Conservation (phyloP, 92 coral and sea anemone species). For the Chrysogorgia sp. region DNA sequence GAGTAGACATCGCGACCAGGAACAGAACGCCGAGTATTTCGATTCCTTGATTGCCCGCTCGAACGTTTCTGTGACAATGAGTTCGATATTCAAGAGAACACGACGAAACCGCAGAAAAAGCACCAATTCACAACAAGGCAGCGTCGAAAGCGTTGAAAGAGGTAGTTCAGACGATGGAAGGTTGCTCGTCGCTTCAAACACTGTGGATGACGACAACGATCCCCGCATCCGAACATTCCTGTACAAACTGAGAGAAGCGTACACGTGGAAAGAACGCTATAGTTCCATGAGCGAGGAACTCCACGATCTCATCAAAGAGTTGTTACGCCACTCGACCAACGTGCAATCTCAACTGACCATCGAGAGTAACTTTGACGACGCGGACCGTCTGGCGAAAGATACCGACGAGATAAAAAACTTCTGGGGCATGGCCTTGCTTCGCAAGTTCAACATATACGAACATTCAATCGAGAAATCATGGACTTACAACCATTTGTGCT, state of each 20-base stretch:
- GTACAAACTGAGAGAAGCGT: conserved; percentile 35
- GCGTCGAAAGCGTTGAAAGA: conserved; percentile 36
- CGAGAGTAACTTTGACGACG: conserved; percentile 25
- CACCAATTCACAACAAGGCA: conserved; percentile 26
- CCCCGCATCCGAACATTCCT: conserved; percentile 14
- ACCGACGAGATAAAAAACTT: conserved; percentile 21
- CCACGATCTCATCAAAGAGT: conserved; percentile 12
- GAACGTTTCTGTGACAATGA: neutral
- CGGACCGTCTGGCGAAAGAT: conserved; percentile 31
- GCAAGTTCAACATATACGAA: no score
- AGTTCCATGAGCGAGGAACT: conserved; percentile 34
- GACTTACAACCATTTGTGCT: conserved; percentile 11
- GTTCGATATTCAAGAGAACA: conserved; percentile 17
- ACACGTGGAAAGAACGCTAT: conserved; percentile 40
- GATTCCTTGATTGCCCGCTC: neutral
- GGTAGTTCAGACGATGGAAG: conserved; percentile 43
- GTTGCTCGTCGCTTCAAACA: neutral
- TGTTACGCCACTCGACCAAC: conserved; percentile 9
- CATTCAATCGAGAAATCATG: conserved; percentile 35
- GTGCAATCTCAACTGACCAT: conserved; percentile 14
- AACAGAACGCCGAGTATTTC: no score
- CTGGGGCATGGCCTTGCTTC: conserved; percentile 25
- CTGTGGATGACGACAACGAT: conserved; percentile 17
- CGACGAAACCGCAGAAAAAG: conserved; percentile 23
- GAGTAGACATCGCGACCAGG: no score